These are phyloP conservation scores for Manis pentadactyla DNA, from an alignment of 2,797 vertebrate genomes.

Conservation along the genomic window DNA sequence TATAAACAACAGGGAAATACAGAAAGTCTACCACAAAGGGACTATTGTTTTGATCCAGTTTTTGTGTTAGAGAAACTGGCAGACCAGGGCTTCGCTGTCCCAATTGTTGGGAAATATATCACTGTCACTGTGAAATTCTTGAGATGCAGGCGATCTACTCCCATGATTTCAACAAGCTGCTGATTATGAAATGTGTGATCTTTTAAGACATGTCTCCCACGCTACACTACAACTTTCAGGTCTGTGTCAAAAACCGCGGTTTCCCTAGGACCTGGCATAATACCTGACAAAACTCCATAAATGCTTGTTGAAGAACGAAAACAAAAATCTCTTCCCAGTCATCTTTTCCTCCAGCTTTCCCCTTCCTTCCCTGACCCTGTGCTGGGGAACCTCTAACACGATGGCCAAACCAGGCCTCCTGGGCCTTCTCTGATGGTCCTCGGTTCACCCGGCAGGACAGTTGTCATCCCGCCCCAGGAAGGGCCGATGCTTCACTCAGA, in stretches of 20 bases:
- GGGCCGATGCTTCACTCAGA: not conserved
- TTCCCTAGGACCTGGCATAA: not conserved
- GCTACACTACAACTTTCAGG: not conserved
- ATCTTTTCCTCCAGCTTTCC: not conserved
- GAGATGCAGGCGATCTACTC: not conserved
- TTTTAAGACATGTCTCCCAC: not conserved
- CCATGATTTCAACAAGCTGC: not conserved
- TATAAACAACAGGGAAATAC: slow-evolving; percentile 8
- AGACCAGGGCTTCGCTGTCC: not conserved
- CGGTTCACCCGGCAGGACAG: not conserved
- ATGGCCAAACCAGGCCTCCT: not conserved
- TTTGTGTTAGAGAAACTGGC: not conserved
- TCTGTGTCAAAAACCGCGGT: not conserved
- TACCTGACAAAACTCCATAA: not conserved
- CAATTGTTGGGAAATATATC: not conserved
- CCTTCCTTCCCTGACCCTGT: not conserved
- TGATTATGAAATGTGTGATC: not conserved
- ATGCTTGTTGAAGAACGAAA: not conserved
- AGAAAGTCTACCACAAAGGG: slow-evolving; percentile 29
- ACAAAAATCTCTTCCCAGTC: not conserved
- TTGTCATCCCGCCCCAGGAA: not conserved
- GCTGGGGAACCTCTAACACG: not conserved
- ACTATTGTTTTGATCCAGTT: slow-evolving; percentile 43
- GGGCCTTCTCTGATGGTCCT: not conserved
- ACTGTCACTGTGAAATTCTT: not conserved